phyloP scores from a whole-genome alignment of 2,797 vertebrate species.

The Chelmon rostratus region DNA sequence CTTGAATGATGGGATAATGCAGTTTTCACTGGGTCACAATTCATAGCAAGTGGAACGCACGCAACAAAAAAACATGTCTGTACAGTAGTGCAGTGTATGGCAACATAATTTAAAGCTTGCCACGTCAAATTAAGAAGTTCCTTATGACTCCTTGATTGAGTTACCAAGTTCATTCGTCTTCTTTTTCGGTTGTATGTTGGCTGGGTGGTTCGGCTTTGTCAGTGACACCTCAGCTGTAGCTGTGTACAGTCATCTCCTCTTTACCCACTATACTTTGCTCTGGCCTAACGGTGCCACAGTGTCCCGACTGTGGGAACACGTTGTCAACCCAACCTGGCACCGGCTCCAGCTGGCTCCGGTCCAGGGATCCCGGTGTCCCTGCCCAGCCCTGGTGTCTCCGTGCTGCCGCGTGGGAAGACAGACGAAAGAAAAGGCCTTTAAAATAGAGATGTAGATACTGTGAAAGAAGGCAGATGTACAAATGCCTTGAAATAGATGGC shows the following conservation, averaged over 20 bases:
- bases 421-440: constrained; percentile 34
- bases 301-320: constrained; percentile 58
- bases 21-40: constrained; percentile 11
- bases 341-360: constrained; percentile 43
- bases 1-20: constrained; percentile 1
- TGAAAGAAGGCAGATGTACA: constrained; percentile 58
- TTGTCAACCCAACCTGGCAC: constrained; percentile 51
- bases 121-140: constrained; percentile 8
- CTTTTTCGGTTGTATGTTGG: constrained; percentile 9
- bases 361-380: constrained; percentile 27
- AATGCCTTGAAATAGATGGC: constrained; percentile 36
- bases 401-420: constrained; percentile 23
- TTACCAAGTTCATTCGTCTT: constrained; percentile 1
- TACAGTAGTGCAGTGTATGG: neutral
- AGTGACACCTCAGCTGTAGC: constrained; percentile 35
- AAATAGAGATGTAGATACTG: constrained; percentile 28
- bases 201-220: constrained; percentile 26
- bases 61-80: neutral
- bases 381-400: constrained; percentile 46
- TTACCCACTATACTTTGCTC: constrained; percentile 35
- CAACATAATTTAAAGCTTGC: neutral
- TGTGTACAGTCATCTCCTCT: constrained; percentile 35
- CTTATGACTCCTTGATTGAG: neutral
- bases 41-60: constrained; percentile 14
- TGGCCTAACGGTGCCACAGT: constrained; percentile 49